Evolutionary conservation across 2,888 invertebrate species (phyloP), one percentile per base, ranked within the genome.

Genomic region (Spisula subtruncata): DNA sequence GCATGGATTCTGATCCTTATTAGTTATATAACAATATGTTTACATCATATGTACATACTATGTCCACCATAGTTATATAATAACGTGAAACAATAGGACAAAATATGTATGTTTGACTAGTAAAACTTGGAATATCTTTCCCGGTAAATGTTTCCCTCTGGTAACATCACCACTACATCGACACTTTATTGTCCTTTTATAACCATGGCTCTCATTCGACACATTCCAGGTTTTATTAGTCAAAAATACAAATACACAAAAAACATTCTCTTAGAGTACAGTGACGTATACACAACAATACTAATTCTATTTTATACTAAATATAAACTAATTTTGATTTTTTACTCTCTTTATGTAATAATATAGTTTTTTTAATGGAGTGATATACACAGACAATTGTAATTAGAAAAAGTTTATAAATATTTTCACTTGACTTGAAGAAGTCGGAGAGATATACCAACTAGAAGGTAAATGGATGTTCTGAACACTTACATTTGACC

Each of bases 191-290:
- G 8, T 41, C 41, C 41, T 41, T 41, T 41, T 5, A 41, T 41
- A 41, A 41, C 4, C 41, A 41, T 41, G 51, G 16, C 51, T 14
- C 60, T 12, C n/a, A 25, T 8, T 46, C 18, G 75, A n/a, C 25
- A 35, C 16, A 54, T 79, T 54, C 41, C 85, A 75, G 51, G 79
- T 85, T 54, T 85, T 85, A 85, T 1, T 4, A 85, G 85, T 35
- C 12, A 48, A 29, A 66, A 85, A 71, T 75, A 51, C 20, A 51
- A 10, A 66, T 66, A 66, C 60, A 51, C 20, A n/a, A 66, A 60
- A 25, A 81, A 86, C 86, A 86, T 86, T 86, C 86, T 86, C 86
- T 86, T 86, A 32, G 86, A 86, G 86, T 81, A 66, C n/a, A 81
- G 81, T 86, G 81, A 81, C 86, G 71, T 56, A 46, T 29, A 84